A percentile compares a stretch with the other conserved stretches of the same genome.
These are phyloP conservation scores for Austrofundulus limnaeus DNA, from an alignment of 2,113 vertebrate species.

Conservation along the genomic window DNA sequence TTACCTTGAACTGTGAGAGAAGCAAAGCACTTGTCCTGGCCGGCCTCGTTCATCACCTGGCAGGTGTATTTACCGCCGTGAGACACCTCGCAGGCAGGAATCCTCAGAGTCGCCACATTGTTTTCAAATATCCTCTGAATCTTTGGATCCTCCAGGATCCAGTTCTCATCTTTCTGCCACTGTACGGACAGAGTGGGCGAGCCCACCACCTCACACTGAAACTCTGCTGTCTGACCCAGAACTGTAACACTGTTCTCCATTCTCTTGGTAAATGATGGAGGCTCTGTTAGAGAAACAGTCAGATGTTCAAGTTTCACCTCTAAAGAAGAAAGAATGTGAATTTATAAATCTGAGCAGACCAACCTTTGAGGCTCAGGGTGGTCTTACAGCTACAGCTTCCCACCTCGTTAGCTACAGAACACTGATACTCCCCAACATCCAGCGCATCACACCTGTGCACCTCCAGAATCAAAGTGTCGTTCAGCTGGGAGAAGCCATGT, in stretches of 20 bases:
- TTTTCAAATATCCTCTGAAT: conserved; percentile 86
- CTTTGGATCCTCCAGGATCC: conserved; percentile 88
- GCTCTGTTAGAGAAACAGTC: conserved; percentile 80
- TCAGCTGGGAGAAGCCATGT: conserved; percentile 81
- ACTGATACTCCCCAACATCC: conserved; percentile 94
- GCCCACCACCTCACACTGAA: conserved; percentile 84
- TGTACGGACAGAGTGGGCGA: conserved; percentile 87
- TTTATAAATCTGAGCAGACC: conserved; percentile 57
- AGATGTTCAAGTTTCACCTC: neutral
- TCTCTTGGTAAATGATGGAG: conserved; percentile 88
- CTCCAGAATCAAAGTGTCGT: conserved; percentile 82
- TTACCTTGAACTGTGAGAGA: conserved; percentile 93
- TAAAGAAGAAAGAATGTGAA: neutral
- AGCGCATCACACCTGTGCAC: conserved; percentile 87
- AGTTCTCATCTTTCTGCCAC: conserved; percentile 95
- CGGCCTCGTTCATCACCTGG: conserved; percentile 93
- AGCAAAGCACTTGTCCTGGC: conserved; percentile 88
- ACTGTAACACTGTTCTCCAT: conserved; percentile 85
- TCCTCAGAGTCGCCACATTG: conserved; percentile 82
- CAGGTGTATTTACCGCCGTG: conserved; percentile 92
- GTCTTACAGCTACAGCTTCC: conserved; percentile 89
- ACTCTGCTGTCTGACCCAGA: conserved; percentile 85
- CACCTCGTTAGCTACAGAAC: conserved; percentile 88
- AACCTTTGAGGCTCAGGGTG: conserved; percentile 92
- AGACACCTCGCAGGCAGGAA: conserved; percentile 80